Percentiles rank a stretch among this genome's conserved stretches.
These are phyloP conservation scores for Amblyteles armatorius DNA, from an alignment of 2,888 invertebrate species.

Conservation along the genomic window DNA sequence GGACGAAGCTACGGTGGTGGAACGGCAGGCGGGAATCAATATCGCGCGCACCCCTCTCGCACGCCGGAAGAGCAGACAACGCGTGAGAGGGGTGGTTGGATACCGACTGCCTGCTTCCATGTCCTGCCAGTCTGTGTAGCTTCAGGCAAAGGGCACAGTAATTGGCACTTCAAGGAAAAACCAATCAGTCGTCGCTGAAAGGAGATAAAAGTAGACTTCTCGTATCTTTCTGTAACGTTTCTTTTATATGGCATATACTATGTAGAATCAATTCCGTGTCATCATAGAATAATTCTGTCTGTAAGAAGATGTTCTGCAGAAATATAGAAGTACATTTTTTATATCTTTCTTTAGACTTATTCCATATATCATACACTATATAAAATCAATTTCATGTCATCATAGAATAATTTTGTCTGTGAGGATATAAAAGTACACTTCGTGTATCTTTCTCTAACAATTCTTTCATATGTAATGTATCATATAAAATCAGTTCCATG, in stretches of 20 bases:
- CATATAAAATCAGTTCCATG: too few relatives aligned
- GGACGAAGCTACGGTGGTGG: conserved; percentile 45
- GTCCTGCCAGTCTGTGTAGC: background rate
- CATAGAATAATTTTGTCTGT: background rate
- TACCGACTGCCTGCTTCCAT: conserved; percentile 9
- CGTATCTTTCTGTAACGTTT: too few relatives aligned
- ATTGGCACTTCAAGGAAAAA: background rate
- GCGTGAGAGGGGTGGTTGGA: conserved; percentile 26
- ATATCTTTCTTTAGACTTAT: too few relatives aligned
- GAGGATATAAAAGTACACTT: too few relatives aligned
- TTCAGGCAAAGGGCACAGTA: background rate
- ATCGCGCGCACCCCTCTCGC: conserved; percentile 72
- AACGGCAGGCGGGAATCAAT: conserved; percentile 77
- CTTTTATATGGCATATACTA: too few relatives aligned
- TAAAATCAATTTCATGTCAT: background rate
- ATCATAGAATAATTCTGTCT: too few relatives aligned
- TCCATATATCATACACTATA: too few relatives aligned
- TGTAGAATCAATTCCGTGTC: too few relatives aligned
- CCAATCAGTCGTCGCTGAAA: conserved; percentile 2
- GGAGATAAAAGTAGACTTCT: background rate
- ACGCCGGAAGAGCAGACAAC: conserved; percentile 49
- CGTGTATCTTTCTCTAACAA: too few relatives aligned
- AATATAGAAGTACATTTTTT: too few relatives aligned
- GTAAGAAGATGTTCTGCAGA: too few relatives aligned
- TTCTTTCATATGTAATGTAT: too few relatives aligned